These are phyloP conservation scores for Paramisgurnus dabryanus DNA, from an alignment of 2,113 vertebrate species.

Conservation along the genomic window DNA sequence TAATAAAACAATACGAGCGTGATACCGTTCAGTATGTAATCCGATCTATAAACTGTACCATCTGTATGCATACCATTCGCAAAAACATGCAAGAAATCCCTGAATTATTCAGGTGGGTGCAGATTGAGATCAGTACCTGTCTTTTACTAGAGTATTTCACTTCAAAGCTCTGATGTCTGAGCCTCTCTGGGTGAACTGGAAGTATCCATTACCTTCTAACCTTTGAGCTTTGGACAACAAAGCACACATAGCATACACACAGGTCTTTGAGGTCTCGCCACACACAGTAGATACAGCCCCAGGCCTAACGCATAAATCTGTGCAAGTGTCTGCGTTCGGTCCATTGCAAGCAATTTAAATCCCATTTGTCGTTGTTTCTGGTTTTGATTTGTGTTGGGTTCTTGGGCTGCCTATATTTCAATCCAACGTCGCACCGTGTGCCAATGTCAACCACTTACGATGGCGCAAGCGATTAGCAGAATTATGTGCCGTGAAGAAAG, in stretches of 20 bases:
- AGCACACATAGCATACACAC: background rate
- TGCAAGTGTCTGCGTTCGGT: slow-evolving; percentile 15
- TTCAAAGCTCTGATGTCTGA: slow-evolving; percentile 46
- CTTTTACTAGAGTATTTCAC: slow-evolving; percentile 56
- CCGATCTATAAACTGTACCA: slow-evolving; percentile 56
- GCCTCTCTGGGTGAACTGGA: slow-evolving; percentile 13
- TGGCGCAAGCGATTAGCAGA: background rate
- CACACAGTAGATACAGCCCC: slow-evolving; percentile 24
- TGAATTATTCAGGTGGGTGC: slow-evolving; percentile 63
- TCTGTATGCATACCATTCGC: slow-evolving; percentile 59
- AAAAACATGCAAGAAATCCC: slow-evolving; percentile 54
- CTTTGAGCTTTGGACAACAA: slow-evolving; percentile 37
- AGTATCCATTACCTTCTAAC: slow-evolving; percentile 50
- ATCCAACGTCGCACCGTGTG: background rate
- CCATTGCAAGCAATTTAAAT: slow-evolving; percentile 49
- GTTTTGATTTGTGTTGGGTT: slow-evolving; percentile 30
- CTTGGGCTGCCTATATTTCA: slow-evolving; percentile 18
- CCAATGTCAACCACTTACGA: slow-evolving; percentile 20
- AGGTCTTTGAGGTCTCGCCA: slow-evolving; percentile 44
- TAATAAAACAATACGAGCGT: background rate
- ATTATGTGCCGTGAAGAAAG: slow-evolving; percentile 6
- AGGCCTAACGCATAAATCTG: slow-evolving; percentile 42
- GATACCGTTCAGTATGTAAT: slow-evolving; percentile 60
- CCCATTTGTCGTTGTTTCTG: slow-evolving; percentile 45
- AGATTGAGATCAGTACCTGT: slow-evolving; percentile 49